A percentile compares a stretch with the other conserved stretches of the same genome.
phyloP scores from a whole-genome alignment of 2,113 vertebrate species.

The Pluvialis apricaria region DNA sequence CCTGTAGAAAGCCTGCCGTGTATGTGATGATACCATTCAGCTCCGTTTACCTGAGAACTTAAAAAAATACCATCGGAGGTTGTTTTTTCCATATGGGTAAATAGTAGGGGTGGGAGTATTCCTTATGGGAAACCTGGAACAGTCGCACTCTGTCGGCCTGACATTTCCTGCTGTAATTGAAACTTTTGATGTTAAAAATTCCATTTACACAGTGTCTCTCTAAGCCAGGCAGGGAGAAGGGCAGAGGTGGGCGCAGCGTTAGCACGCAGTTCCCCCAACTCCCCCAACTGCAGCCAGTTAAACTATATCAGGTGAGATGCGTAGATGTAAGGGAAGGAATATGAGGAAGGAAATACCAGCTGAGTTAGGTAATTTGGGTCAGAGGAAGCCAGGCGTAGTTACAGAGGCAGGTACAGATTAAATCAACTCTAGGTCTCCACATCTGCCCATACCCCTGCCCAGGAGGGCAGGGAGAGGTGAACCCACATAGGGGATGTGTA shows the following conservation, averaged over 20 bases:
- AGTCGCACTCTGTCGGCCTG: slow-evolving; percentile 53
- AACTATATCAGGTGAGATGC: slow-evolving; percentile 50
- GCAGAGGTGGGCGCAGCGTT: background rate
- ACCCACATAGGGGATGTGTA: background rate
- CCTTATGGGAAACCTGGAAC: slow-evolving; percentile 52
- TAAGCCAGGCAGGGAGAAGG: background rate
- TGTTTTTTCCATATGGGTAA: slow-evolving; percentile 49
- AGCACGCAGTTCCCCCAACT: background rate
- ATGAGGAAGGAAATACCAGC: slow-evolving; percentile 66
- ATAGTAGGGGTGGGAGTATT: slow-evolving; percentile 52
- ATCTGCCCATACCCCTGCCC: background rate
- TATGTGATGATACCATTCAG: slow-evolving; percentile 57
- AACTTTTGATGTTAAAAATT: slow-evolving; percentile 53
- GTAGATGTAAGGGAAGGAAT: slow-evolving; percentile 46
- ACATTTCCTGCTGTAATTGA: slow-evolving; percentile 60
- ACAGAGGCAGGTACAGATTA: slow-evolving; percentile 45
- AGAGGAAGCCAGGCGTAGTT: slow-evolving; percentile 37
- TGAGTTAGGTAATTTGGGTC: slow-evolving; percentile 62
- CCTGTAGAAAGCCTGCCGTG: slow-evolving; percentile 27
- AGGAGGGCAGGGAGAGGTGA: background rate
- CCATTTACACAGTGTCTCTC: slow-evolving; percentile 48
- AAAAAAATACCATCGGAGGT: slow-evolving; percentile 15
- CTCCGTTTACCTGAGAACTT: slow-evolving; percentile 49
- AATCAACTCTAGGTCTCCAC: background rate
- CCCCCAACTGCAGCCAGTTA: background rate